Percentiles rank a stretch among this genome's conserved stretches.
phyloP scores from a whole-genome alignment of 2,113 vertebrate genomes.

The Peromyscus polionotus region DNA sequence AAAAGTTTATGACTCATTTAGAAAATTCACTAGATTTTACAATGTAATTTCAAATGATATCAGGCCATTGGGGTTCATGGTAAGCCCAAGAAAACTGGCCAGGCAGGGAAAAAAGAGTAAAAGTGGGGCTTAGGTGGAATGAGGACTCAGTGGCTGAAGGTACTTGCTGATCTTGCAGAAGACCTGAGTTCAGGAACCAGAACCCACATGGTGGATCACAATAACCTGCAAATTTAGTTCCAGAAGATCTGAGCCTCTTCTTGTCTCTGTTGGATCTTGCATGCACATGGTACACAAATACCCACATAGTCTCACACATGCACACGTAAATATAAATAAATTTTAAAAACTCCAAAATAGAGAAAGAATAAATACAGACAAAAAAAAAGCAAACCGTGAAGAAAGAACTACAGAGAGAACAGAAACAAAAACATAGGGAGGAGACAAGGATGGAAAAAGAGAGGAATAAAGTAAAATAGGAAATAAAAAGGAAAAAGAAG shows the following conservation, averaged over 20 bases:
- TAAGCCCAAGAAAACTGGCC: constrained; percentile 10
- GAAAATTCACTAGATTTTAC: background rate
- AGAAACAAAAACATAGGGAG: too few relatives aligned
- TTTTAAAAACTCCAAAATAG: background rate
- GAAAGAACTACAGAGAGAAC: background rate
- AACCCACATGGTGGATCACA: background rate
- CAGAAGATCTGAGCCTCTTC: background rate
- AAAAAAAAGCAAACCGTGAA: background rate
- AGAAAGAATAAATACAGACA: background rate
- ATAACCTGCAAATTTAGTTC: background rate
- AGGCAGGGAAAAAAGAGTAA: background rate
- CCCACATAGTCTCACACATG: background rate
- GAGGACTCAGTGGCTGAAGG: background rate
- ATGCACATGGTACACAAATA: background rate
- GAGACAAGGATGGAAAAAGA: background rate
- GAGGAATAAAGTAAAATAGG: background rate
- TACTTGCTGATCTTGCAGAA: background rate
- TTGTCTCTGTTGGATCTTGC: background rate
- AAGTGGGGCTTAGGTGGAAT: background rate
- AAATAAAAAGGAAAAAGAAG: background rate
- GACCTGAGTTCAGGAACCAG: background rate
- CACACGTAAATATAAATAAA: background rate
- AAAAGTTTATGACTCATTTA: constrained; percentile 17
- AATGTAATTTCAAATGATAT: constrained; percentile 16
- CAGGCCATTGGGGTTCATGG: background rate